Evolutionary conservation across 2,888 invertebrate genomes (phyloP).

Genomic region (Pachydiplax longipennis): DNA sequence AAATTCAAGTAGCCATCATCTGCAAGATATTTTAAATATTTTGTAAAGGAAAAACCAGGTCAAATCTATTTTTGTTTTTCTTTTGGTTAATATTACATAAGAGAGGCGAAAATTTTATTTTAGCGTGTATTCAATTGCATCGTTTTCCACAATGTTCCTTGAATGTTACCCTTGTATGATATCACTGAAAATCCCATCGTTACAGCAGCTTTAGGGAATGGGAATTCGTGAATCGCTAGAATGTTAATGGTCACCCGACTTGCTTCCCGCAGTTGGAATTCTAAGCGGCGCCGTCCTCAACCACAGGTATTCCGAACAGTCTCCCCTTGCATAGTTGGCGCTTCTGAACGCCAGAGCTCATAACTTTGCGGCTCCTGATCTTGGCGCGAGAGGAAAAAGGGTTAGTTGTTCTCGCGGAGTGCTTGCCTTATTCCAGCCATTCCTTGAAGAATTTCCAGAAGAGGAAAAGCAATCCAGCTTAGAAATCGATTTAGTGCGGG

Average conservation of each 20-base stretch:
- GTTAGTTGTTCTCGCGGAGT: not conserved
- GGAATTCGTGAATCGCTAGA: not conserved
- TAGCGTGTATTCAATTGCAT: no score
- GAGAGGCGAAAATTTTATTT: no score
- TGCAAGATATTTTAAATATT: no score
- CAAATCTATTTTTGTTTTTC: no score
- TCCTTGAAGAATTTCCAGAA: not conserved
- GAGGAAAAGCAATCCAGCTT: not conserved
- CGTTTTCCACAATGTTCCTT: no score
- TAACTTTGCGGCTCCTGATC: not conserved
- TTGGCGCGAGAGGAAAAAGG: not conserved
- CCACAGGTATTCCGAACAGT: slow-evolving; percentile 25
- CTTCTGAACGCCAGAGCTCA: not conserved
- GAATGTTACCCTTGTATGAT: no score
- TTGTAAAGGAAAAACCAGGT: no score
- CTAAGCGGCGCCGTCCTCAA: slow-evolving; percentile 5
- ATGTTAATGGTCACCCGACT: slow-evolving; percentile 32
- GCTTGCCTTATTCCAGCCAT: not conserved
- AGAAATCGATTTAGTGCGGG: no score
- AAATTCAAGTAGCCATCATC: no score
- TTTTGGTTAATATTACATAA: no score
- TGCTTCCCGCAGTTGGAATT: slow-evolving; percentile 21
- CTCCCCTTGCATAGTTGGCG: slow-evolving; percentile 4
- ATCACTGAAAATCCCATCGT: not conserved
- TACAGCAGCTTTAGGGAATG: not conserved